A percentile compares a stretch with the other conserved stretches of the same genome.
Evolutionary conservation across 2,113 vertebrate genomes (phyloP).

Genomic region (Aythya baeri): DNA sequence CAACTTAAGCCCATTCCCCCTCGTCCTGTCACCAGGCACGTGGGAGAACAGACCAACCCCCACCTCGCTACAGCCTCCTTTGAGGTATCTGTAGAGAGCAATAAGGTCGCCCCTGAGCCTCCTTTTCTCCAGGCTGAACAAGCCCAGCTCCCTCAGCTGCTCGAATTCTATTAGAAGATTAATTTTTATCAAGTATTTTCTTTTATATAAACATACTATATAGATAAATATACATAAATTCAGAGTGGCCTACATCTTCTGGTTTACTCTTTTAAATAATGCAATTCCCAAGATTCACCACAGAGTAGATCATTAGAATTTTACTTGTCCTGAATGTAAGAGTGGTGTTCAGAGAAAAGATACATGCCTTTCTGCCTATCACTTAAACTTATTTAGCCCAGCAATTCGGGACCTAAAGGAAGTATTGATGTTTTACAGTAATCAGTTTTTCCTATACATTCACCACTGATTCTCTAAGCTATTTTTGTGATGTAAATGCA

Average conservation of each 20-base stretch:
- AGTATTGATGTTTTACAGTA: neutral
- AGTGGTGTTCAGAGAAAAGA: neutral
- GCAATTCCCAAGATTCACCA: neutral
- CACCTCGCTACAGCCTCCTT: too few relatives aligned
- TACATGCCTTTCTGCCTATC: neutral
- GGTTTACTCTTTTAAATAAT: neutral
- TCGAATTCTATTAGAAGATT: neutral
- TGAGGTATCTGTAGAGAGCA: too few relatives aligned
- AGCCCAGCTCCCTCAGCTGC: too few relatives aligned
- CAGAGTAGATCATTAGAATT: neutral
- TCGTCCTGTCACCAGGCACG: too few relatives aligned
- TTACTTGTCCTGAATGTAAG: neutral
- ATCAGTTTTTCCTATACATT: neutral
- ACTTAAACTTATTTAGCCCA: neutral
- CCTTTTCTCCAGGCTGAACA: too few relatives aligned
- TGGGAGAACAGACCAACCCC: too few relatives aligned
- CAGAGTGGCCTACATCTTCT: neutral
- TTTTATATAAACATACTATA: neutral
- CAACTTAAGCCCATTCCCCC: too few relatives aligned
- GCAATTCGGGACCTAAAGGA: neutral
- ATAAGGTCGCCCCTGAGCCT: too few relatives aligned
- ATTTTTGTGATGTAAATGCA: neutral
- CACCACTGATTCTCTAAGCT: neutral
- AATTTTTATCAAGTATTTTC: neutral
- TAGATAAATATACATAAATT: neutral